A percentile compares a stretch with the other conserved stretches of the same genome.
These are phyloP conservation scores for Mastomys natalensis DNA, from an alignment of 2,113 vertebrate species.

Conservation along the genomic window DNA sequence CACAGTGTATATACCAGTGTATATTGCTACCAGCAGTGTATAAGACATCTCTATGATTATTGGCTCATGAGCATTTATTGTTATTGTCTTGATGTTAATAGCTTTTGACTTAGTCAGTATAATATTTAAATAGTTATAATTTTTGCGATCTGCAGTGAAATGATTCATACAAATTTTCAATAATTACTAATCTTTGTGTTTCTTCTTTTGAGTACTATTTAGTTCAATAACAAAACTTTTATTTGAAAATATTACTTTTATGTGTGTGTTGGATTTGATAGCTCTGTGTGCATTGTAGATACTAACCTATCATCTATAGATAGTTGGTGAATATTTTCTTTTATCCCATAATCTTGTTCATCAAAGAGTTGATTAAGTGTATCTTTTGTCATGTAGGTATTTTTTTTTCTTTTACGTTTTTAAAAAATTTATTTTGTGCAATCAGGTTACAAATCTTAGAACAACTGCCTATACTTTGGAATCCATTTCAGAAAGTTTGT, in stretches of 20 bases:
- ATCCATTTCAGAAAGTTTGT: background rate
- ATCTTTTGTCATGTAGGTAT: background rate
- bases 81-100: background rate
- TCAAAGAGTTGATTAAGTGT: background rate
- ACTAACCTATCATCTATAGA: background rate
- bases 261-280: background rate
- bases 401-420: no score
- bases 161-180: background rate
- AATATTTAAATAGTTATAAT: background rate
- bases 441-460: background rate
- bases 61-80: background rate
- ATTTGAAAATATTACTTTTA: background rate
- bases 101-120: background rate
- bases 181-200: background rate
- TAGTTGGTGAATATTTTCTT: background rate
- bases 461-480: background rate
- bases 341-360: no score
- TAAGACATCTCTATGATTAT: background rate
- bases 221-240: background rate
- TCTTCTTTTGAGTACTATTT: background rate
- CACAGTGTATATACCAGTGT: background rate
- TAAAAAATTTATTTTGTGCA: background rate
- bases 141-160: background rate
- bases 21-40: background rate
- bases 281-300: background rate